Conservation (phyloP, 2,113 vertebrate genomes). For the Limanda limanda region DNA sequence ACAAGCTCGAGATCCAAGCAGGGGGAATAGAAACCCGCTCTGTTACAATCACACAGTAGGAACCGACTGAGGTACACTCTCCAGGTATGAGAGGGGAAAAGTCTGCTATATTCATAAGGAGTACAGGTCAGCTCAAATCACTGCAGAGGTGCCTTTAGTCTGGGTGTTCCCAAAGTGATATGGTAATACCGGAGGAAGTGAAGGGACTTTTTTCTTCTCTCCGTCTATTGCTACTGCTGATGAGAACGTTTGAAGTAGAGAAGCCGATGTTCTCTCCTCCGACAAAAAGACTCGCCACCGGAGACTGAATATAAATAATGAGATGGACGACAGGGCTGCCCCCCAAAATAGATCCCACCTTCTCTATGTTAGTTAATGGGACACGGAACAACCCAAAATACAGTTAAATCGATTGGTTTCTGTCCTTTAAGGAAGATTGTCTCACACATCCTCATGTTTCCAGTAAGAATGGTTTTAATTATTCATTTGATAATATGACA, state of each 20-base stretch:
- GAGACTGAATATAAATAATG: too few relatives aligned
- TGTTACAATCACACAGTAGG: background rate
- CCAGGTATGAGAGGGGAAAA: background rate
- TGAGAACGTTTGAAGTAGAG: constrained; percentile 14
- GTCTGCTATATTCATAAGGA: constrained; percentile 2
- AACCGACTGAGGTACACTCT: background rate
- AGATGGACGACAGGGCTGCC: too few relatives aligned
- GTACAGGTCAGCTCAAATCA: constrained; percentile 19
- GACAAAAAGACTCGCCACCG: background rate
- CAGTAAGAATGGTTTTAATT: too few relatives aligned
- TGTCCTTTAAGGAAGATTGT: too few relatives aligned
- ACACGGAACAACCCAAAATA: too few relatives aligned
- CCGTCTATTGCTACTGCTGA: background rate
- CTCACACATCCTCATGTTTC: too few relatives aligned
- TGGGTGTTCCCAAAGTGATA: background rate
- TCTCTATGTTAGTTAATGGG: too few relatives aligned
- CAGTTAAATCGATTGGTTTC: too few relatives aligned
- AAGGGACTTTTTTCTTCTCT: background rate
- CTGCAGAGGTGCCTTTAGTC: background rate
- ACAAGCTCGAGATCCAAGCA: background rate
- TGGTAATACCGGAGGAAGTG: background rate
- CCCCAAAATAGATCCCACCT: too few relatives aligned
- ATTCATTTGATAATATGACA: too few relatives aligned
- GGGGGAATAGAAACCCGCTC: background rate
- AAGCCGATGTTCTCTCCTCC: background rate